Percentiles rank a stretch among this genome's conserved stretches.
Evolutionary conservation across 1,140 invertebrate genomes (phyloP).

Genomic region (Pollicipes pollicipes): DNA sequence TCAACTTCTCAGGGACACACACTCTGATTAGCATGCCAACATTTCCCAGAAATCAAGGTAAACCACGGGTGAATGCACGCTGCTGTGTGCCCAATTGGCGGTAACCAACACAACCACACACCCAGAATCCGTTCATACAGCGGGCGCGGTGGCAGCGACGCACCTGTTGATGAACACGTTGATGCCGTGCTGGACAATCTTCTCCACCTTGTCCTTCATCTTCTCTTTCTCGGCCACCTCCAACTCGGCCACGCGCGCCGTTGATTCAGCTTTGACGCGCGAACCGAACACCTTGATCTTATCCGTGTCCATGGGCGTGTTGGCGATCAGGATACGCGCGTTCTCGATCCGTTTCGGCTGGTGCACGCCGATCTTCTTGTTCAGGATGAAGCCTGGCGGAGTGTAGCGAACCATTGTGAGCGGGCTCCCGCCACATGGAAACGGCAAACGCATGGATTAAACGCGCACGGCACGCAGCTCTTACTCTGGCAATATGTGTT

Average conservation of each 20-base stretch:
- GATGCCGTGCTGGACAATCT: slow-evolving; percentile 85
- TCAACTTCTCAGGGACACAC: too few species aligned
- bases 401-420: too few species aligned
- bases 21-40: too few species aligned
- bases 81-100: too few species aligned
- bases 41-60: too few species aligned
- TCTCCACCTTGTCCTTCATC: slow-evolving; percentile 98
- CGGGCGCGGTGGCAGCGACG: too few species aligned
- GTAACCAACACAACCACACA: too few species aligned
- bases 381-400: slow-evolving; percentile 65
- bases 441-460: too few species aligned
- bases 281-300: slow-evolving; percentile 99
- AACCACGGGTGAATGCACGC: too few species aligned
- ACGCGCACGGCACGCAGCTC: background rate
- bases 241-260: slow-evolving; percentile 94
- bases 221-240: slow-evolving; percentile 98
- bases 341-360: slow-evolving; percentile 80
- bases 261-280: slow-evolving; percentile 88
- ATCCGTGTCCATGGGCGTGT: slow-evolving; percentile 99
- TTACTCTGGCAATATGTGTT: background rate
- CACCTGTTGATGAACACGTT: slow-evolving; percentile 97
- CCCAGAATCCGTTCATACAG: too few species aligned
- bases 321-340: slow-evolving; percentile 95
- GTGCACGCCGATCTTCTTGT: slow-evolving; percentile 86
- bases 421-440: too few species aligned